Percentiles rank a stretch among this genome's conserved stretches.
Conservation (phyloP, 2,113 vertebrate species). For the Semnopithecus entellus region DNA sequence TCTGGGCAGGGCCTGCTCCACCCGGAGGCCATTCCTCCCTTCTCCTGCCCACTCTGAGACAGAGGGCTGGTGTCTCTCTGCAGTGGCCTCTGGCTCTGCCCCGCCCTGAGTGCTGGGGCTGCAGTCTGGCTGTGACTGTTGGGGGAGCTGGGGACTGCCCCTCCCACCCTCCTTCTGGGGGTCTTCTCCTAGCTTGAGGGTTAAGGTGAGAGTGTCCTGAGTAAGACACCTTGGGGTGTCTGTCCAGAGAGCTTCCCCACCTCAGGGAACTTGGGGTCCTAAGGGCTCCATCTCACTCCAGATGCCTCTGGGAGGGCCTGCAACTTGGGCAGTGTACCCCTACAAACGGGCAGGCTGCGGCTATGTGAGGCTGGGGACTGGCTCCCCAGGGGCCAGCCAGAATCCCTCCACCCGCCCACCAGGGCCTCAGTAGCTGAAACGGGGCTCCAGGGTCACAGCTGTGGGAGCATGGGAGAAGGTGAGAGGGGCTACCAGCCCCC, state of each 20-base stretch:
- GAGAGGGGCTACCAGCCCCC: no score
- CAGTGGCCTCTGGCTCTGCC: no score
- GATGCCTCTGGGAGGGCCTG: neutral
- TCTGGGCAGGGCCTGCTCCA: no score
- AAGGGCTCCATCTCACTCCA: neutral
- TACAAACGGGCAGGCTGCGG: neutral
- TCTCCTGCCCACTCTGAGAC: neutral
- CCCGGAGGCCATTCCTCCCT: no score
- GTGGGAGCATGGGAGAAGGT: neutral
- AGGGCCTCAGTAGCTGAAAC: neutral
- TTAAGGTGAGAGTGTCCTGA: neutral
- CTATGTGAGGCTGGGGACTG: no score
- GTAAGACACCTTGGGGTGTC: neutral
- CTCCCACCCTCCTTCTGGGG: neutral
- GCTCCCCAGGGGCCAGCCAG: neutral
- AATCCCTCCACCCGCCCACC: accelerated
- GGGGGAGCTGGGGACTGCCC: neutral
- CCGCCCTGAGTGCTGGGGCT: neutral
- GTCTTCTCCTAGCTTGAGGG: neutral
- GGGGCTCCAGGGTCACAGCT: neutral
- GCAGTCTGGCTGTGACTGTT: neutral
- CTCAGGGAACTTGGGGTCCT: accelerated
- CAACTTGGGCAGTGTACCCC: neutral
- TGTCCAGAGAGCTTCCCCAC: neutral
- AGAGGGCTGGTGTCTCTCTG: neutral